Evolutionary conservation across 2,797 vertebrate species (phyloP).

Genomic region (Gymnodraco acuticeps): DNA sequence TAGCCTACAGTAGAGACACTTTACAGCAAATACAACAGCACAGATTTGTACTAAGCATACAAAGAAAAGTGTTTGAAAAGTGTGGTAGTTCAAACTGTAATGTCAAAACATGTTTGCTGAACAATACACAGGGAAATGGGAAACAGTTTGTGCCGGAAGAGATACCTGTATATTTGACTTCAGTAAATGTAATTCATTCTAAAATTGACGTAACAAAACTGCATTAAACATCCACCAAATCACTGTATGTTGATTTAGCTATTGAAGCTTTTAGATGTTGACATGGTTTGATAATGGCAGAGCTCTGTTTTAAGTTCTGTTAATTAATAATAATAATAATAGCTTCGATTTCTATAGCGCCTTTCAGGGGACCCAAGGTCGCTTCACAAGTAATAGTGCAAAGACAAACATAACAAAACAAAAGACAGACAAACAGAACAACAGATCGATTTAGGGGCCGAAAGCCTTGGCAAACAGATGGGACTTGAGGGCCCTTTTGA

Average conservation of each 20-base stretch:
- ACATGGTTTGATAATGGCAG: background rate
- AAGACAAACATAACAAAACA: too few species aligned
- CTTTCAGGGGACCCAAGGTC: too few species aligned
- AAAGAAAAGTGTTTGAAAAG: background rate
- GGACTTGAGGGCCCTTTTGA: too few species aligned
- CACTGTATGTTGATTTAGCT: background rate
- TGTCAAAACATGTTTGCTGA: background rate
- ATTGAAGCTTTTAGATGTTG: background rate
- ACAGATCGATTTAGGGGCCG: too few species aligned
- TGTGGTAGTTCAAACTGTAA: background rate
- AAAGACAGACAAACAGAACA: too few species aligned
- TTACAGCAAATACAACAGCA: too few species aligned
- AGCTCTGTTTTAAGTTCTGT: constrained; percentile 4
- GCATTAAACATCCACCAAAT: background rate
- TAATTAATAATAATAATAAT: too few species aligned
- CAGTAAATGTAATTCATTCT: background rate
- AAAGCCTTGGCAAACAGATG: too few species aligned
- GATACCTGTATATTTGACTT: background rate
- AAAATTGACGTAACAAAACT: background rate
- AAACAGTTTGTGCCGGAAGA: background rate
- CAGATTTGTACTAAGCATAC: background rate
- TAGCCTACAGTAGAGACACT: too few species aligned
- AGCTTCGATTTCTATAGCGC: too few species aligned
- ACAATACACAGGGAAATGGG: background rate
- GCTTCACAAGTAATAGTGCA: too few species aligned